Conservation (phyloP, 92 coral and sea anemone species). For the Palythoa grandis region DNA sequence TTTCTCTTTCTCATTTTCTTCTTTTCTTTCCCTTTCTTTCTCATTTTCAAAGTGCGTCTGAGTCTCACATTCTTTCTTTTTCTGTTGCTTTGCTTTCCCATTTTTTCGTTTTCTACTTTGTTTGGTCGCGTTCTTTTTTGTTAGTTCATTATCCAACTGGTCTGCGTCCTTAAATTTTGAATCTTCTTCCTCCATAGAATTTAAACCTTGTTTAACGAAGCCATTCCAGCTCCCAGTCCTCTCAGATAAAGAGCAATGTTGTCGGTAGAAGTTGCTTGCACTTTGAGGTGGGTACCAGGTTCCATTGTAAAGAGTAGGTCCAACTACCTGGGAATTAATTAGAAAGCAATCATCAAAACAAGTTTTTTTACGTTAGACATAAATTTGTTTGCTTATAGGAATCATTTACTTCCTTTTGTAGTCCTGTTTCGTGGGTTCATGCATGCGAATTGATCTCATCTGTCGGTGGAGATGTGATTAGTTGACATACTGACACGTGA, state of each 20-base stretch:
- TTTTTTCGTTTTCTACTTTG: background rate
- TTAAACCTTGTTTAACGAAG: background rate
- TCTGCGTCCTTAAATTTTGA: background rate
- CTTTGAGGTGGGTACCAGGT: slow-evolving; percentile 32
- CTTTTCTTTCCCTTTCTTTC: slow-evolving; percentile 18
- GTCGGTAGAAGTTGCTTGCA: background rate
- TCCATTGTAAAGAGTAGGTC: slow-evolving; percentile 2
- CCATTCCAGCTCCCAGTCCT: slow-evolving; percentile 9
- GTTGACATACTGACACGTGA: too few species aligned
- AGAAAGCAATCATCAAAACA: too few species aligned
- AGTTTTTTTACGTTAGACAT: too few species aligned
- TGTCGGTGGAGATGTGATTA: too few species aligned
- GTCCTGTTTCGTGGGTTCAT: too few species aligned
- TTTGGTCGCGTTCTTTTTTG: background rate
- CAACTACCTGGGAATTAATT: background rate
- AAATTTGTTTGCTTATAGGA: too few species aligned
- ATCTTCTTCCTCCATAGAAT: background rate
- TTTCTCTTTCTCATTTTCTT: slow-evolving; percentile 30
- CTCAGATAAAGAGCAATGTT: slow-evolving; percentile 1
- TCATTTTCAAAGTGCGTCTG: slow-evolving; percentile 1
- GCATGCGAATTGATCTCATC: too few species aligned
- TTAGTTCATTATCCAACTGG: background rate
- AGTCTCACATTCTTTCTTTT: background rate
- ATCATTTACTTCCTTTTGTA: too few species aligned
- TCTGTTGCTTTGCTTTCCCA: background rate